phyloP scores from a whole-genome alignment of 2,113 vertebrate genomes.

The Pitta sordida region DNA sequence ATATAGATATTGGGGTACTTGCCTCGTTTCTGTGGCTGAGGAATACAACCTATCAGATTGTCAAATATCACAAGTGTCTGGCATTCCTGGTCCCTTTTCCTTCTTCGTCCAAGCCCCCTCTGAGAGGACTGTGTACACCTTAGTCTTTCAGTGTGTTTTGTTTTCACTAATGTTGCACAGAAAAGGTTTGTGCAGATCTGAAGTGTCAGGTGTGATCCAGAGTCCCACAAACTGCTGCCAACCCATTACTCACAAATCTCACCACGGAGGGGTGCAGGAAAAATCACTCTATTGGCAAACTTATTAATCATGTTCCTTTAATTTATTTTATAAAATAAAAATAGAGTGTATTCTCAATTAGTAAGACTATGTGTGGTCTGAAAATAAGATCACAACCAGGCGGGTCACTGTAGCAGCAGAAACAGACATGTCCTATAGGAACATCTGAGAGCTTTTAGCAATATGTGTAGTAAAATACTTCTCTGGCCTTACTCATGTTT shows the following conservation, averaged over 20 bases:
- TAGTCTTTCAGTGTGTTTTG: not conserved
- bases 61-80: not conserved
- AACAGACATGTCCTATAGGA: not conserved
- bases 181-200: not conserved
- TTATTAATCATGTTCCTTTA: not conserved
- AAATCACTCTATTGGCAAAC: not conserved
- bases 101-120: not conserved
- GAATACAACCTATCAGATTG: not conserved
- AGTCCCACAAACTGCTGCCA: not conserved
- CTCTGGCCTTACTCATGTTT: not conserved
- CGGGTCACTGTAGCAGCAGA: not conserved
- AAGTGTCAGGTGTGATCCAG: not conserved
- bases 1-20: not conserved
- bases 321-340: not conserved
- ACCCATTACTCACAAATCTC: not conserved
- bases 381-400: not conserved
- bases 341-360: not conserved
- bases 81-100: not conserved
- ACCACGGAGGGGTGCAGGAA: not conserved
- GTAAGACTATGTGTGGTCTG: not conserved
- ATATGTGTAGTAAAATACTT: not conserved
- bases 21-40: not conserved
- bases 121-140: rapidly evolving
- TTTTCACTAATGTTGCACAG: not conserved
- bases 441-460: not conserved